Conservation (phyloP, 2,113 vertebrate genomes). For the Struthio camelus region DNA sequence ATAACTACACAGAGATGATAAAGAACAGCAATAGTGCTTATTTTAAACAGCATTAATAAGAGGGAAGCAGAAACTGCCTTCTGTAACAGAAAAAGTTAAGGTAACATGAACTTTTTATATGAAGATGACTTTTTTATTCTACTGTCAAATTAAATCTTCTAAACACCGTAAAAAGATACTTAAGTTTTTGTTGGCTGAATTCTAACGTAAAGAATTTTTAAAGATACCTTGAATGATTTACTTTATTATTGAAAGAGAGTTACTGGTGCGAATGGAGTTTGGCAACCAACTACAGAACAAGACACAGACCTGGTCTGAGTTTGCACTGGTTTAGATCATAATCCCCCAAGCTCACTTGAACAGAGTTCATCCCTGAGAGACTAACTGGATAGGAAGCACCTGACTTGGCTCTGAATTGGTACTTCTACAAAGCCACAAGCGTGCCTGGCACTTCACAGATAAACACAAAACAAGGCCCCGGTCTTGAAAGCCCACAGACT, state of each 20-base stretch:
- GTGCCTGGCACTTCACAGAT: neutral
- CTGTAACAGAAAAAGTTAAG: neutral
- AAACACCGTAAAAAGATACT: neutral
- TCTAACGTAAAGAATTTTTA: neutral
- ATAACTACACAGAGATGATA: neutral
- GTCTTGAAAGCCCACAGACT: neutral
- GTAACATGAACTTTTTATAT: neutral
- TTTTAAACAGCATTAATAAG: neutral
- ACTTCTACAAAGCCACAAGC: neutral
- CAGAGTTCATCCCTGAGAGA: neutral
- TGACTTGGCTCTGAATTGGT: fast-evolving
- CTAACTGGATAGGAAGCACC: fast-evolving
- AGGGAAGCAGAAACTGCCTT: neutral
- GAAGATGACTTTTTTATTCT: neutral
- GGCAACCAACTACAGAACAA: neutral
- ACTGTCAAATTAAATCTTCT: too few species aligned
- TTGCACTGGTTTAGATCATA: neutral
- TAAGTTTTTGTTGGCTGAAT: neutral
- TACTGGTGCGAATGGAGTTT: neutral
- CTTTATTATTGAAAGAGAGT: neutral
- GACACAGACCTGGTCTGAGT: neutral
- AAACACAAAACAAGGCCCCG: neutral
- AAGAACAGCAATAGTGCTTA: neutral
- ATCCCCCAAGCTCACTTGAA: neutral
- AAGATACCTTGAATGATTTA: neutral